Conservation (phyloP, 2,113 vertebrate genomes). For the Nycticorax nycticorax region DNA sequence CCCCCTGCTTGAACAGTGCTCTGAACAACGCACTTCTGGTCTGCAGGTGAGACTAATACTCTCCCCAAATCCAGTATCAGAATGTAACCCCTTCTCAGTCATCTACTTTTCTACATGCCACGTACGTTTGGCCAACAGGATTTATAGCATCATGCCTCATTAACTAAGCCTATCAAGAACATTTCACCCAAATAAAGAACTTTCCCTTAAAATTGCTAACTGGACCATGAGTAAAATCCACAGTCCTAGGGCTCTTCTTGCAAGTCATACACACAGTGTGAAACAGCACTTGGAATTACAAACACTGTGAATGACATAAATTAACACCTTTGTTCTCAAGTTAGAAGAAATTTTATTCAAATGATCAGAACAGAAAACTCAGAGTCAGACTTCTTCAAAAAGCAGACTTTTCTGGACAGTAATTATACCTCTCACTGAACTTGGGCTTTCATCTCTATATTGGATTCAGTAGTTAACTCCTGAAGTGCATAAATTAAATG, state of each 20-base stretch:
- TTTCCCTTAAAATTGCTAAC: neutral
- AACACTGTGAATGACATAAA: neutral
- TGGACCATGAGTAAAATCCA: neutral
- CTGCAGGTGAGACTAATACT: neutral
- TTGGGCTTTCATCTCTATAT: neutral
- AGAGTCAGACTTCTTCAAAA: neutral
- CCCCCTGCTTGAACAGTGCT: neutral
- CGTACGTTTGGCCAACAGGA: neutral
- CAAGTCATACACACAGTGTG: accelerated
- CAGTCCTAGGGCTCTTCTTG: neutral
- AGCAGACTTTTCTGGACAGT: neutral
- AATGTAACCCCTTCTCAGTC: neutral
- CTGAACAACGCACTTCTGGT: neutral
- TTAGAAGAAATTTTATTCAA: neutral
- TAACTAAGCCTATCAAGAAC: neutral
- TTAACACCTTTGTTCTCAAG: neutral
- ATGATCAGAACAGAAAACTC: neutral
- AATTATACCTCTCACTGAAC: neutral
- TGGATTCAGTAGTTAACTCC: neutral
- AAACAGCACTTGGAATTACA: neutral
- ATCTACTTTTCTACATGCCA: neutral
- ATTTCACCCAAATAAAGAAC: neutral
- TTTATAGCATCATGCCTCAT: neutral
- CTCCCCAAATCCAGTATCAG: neutral
- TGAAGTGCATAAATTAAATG: neutral